A percentile compares a stretch with the other conserved stretches of the same genome.
Evolutionary conservation across 1,140 invertebrate genomes (phyloP).

Genomic region (Rhizoglyphus robini): DNA sequence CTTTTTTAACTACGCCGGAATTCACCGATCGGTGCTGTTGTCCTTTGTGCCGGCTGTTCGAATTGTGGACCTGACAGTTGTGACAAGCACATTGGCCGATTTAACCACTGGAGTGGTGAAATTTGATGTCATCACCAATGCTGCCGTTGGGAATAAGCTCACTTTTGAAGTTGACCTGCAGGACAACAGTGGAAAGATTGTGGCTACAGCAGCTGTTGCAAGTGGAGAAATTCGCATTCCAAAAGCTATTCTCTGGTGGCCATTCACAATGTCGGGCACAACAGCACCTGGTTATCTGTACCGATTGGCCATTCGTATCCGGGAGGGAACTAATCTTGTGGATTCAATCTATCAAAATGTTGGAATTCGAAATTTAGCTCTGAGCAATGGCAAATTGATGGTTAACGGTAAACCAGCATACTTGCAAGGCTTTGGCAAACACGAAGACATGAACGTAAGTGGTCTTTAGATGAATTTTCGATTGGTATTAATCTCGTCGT

Average conservation of each 20-base stretch:
- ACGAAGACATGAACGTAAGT: slow-evolving; percentile 67
- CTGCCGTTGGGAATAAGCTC: not conserved
- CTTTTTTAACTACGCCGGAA: slow-evolving; percentile 97
- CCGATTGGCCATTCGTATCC: too few relatives aligned
- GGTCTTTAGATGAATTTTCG: slow-evolving; percentile 64
- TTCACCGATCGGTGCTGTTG: too few relatives aligned
- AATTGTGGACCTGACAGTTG: slow-evolving; percentile 68
- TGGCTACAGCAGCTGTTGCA: slow-evolving; percentile 35
- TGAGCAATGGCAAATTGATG: slow-evolving; percentile 46
- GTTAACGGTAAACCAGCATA: slow-evolving; percentile 76
- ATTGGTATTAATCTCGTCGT: slow-evolving; percentile 61
- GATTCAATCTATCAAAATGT: slow-evolving; percentile 64
- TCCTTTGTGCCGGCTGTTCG: slow-evolving; percentile 69
- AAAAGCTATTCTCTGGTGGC: slow-evolving; percentile 78
- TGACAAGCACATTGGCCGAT: slow-evolving; percentile 45
- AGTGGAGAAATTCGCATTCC: slow-evolving; percentile 41
- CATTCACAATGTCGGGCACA: slow-evolving; percentile 47
- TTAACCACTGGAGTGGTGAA: not conserved
- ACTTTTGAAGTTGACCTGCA: slow-evolving; percentile 25
- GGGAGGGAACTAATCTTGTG: slow-evolving; percentile 62
- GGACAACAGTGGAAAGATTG: slow-evolving; percentile 37
- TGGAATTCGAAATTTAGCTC: slow-evolving; percentile 60
- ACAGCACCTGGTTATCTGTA: too few relatives aligned
- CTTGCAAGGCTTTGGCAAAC: slow-evolving; percentile 78
- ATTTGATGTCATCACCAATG: not conserved